Base-by-base conservation (phyloP, 2,113 vertebrate species). In the Hippocampus zosterae region DNA sequence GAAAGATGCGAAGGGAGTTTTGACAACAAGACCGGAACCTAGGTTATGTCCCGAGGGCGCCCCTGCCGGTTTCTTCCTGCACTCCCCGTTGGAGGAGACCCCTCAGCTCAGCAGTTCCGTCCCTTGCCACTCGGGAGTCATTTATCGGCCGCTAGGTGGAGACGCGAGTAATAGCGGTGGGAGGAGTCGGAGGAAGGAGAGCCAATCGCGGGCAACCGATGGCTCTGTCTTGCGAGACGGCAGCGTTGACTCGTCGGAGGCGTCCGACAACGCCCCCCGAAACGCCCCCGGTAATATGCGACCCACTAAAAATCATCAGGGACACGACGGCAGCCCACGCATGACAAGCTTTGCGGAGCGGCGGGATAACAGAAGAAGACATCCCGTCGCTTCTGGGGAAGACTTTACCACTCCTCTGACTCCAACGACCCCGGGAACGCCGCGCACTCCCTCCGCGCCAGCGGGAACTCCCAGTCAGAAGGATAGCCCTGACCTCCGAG, bases 301-400 rank as follows among this genome's bases (percentile, higher is more conserved):
- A 18, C 91, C 90, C 1, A 68, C 52, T 56, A 84, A 71, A 1
- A 69, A 76, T 57, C 77, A 44, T 19, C 83, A 79, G 0, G 79
- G 68, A 73, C 76, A 69, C 79, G 64, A 21, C 71, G 82, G 84
- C 0, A 90, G 91, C 21, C 90, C 92, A 13, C 91, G 87, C 62
- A 96, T 98, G 95, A 98, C 96, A 5, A 98, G 90, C 81, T 98
- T 98, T 56, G 92, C 92, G 3, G 91, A 92, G 56, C 79, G 88
- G 13, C 76, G 88, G 40, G 87, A 90, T 41, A 86, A 21, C 48
- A 86, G 81, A 7, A 85, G 87, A 67, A 83, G 84, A 73, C 75
- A 89, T 18, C 69, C 88, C 0, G 81, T 70, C 71, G 88, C 8
- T 85, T 87, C 69, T 42, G 93, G 79, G 10, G 89, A 89, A 37